Percentiles rank a stretch among this genome's conserved stretches.
These are phyloP conservation scores for Hyposoter dolosus DNA, from an alignment of 2,888 invertebrate genomes.

Conservation along the genomic window DNA sequence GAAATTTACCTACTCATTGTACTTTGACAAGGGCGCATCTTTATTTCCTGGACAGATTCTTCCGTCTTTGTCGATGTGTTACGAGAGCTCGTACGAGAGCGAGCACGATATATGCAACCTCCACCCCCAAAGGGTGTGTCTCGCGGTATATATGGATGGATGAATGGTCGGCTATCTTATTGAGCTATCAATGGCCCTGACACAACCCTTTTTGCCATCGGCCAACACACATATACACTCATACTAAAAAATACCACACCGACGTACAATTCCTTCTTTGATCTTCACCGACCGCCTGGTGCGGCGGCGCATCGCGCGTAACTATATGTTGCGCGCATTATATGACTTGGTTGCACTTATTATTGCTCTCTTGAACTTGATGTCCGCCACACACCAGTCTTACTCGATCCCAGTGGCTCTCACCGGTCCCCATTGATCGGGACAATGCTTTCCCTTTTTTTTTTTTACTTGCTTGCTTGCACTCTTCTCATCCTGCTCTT, in stretches of 20 bases:
- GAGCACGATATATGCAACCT: slow-evolving; percentile 16
- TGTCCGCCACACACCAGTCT: slow-evolving; percentile 75
- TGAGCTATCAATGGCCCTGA: slow-evolving; percentile 81
- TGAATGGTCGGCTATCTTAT: slow-evolving; percentile 80
- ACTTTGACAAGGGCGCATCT: slow-evolving; percentile 34
- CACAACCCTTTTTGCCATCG: slow-evolving; percentile 78
- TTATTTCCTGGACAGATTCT: slow-evolving; percentile 17
- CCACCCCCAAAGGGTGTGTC: slow-evolving; percentile 73
- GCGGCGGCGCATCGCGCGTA: slow-evolving; percentile 76
- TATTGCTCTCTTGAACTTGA: slow-evolving; percentile 75
- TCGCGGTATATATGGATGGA: slow-evolving; percentile 68
- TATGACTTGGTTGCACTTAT: slow-evolving; percentile 81
- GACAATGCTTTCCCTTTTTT: slow-evolving; percentile 5
- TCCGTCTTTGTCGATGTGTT: neutral
- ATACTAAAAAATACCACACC: slow-evolving; percentile 28
- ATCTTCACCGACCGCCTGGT: slow-evolving; percentile 81
- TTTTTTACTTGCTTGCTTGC: slow-evolving; percentile 3
- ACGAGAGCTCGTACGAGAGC: slow-evolving; percentile 33
- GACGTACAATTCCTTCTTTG: slow-evolving; percentile 75
- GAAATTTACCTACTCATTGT: slow-evolving; percentile 40
- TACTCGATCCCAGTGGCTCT: slow-evolving; percentile 76
- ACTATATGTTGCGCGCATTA: slow-evolving; percentile 81
- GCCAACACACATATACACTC: slow-evolving; percentile 72
- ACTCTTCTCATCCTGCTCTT: slow-evolving; percentile 8
- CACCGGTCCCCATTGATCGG: slow-evolving; percentile 61